phyloP scores from a whole-genome alignment of 2,888 invertebrate genomes.

The Molanna angustata region DNA sequence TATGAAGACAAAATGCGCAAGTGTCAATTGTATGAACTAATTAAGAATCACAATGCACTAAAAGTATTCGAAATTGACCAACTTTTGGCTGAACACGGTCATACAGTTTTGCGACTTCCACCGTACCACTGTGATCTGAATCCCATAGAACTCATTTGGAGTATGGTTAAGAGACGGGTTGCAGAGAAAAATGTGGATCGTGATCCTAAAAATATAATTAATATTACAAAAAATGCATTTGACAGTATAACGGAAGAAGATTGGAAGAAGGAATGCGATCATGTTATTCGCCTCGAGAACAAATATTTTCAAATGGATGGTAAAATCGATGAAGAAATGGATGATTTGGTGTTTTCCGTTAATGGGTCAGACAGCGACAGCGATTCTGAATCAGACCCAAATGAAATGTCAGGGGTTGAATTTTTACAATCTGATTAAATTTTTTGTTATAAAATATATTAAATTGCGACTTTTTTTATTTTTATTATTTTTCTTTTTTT shows the following conservation, averaged over 20 bases:
- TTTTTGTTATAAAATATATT: too few relatives aligned
- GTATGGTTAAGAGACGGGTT: constrained; percentile 25
- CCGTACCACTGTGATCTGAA: constrained; percentile 18
- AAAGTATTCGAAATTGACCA: background rate
- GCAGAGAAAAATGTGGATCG: constrained; percentile 27
- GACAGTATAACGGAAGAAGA: constrained; percentile 24
- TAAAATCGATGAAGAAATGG: constrained; percentile 20
- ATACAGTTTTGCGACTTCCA: background rate
- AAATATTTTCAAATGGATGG: constrained; percentile 23
- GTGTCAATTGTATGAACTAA: constrained; percentile 1
- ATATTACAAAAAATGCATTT: constrained; percentile 24
- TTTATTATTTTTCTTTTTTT: too few relatives aligned
- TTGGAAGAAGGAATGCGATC: constrained; percentile 23
- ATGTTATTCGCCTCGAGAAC: constrained; percentile 22
- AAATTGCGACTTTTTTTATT: too few relatives aligned
- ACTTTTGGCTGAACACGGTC: background rate
- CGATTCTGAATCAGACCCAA: too few relatives aligned
- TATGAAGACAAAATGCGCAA: background rate
- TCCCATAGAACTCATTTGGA: constrained; percentile 24
- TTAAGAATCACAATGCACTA: constrained; percentile 1
- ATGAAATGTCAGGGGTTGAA: too few relatives aligned
- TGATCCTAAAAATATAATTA: constrained; percentile 21
- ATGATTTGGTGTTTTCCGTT: constrained; percentile 20
- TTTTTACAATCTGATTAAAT: too few relatives aligned
- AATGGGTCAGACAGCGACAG: constrained; percentile 21